Evolutionary conservation across 2,888 invertebrate species (phyloP).

Genomic region (Hirtodrosophila confusa): DNA sequence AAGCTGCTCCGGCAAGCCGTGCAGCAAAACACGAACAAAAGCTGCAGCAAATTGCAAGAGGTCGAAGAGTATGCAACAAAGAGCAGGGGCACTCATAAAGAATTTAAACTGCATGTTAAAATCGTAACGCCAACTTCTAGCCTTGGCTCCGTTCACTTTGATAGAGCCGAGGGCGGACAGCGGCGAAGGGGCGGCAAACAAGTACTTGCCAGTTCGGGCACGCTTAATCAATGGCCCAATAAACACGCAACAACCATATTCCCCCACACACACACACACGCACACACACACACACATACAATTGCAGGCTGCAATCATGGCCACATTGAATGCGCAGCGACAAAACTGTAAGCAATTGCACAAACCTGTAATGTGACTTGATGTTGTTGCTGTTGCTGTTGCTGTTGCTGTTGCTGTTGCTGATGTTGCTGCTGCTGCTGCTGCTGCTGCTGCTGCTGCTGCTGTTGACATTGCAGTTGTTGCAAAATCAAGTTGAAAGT

Average conservation of each 20-base stretch:
- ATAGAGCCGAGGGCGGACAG: slow-evolving; percentile 39
- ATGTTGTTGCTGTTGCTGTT: slow-evolving; percentile 16
- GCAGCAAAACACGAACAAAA: slow-evolving; percentile 8
- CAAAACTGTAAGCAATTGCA: slow-evolving; percentile 68
- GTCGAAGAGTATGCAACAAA: slow-evolving; percentile 13
- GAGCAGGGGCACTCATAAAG: slow-evolving; percentile 48
- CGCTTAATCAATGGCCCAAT: slow-evolving; percentile 74
- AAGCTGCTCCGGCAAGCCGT: neutral
- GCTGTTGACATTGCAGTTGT: slow-evolving; percentile 14
- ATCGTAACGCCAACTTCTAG: slow-evolving; percentile 49
- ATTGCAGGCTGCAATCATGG: slow-evolving; percentile 58
- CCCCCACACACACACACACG: slow-evolving; percentile 8
- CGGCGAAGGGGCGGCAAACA: slow-evolving; percentile 2
- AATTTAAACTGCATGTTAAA: slow-evolving; percentile 56
- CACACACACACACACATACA: slow-evolving; percentile 15
- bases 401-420: slow-evolving; percentile 22
- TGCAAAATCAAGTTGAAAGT: slow-evolving; percentile 74
- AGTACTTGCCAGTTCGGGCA: slow-evolving; percentile 47
- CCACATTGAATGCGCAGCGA: slow-evolving; percentile 58
- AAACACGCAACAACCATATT: slow-evolving; percentile 45
- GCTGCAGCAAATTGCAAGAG: slow-evolving; percentile 1
- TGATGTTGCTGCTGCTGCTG: slow-evolving; percentile 26
- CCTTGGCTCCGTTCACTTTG: slow-evolving; percentile 38
- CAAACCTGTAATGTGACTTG: slow-evolving; percentile 57
- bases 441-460: slow-evolving; percentile 19